These are phyloP conservation scores for Mystacides longicornis DNA, from an alignment of 2,888 invertebrate genomes.

Conservation along the genomic window DNA sequence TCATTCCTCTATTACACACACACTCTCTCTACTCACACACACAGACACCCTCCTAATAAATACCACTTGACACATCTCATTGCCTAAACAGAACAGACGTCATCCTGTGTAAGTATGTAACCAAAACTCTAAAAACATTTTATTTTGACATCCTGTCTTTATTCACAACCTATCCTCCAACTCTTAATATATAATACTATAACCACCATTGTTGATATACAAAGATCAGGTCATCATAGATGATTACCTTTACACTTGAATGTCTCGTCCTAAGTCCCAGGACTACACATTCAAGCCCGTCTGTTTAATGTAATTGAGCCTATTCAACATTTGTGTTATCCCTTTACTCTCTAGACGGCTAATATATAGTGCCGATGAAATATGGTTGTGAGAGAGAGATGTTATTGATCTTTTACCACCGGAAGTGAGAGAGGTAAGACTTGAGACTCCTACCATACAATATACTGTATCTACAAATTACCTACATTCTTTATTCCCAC, in stretches of 20 bases:
- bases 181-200: no score
- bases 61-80: no score
- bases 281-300: conserved; percentile 18
- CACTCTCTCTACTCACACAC: not conserved
- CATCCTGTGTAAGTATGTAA: no score
- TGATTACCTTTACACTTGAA: conserved; percentile 16
- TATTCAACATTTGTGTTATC: conserved; percentile 42
- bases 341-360: conserved; percentile 62
- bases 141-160: no score
- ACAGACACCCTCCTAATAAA: no score
- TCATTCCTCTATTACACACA: no score
- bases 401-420: conserved; percentile 48
- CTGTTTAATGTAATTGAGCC: conserved; percentile 21
- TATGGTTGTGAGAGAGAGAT: conserved; percentile 47
- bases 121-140: no score
- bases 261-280: conserved; percentile 15
- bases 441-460: conserved; percentile 19
- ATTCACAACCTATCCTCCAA: no score
- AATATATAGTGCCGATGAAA: conserved; percentile 55
- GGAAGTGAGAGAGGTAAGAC: conserved; percentile 48
- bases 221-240: no score
- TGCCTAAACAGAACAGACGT: no score
- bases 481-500: not conserved
- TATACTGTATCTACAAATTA: not conserved
- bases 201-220: no score